A percentile compares a stretch with the other conserved stretches of the same genome.
Conservation (phyloP, 1,140 invertebrate genomes). For the Sycobia sp. region DNA sequence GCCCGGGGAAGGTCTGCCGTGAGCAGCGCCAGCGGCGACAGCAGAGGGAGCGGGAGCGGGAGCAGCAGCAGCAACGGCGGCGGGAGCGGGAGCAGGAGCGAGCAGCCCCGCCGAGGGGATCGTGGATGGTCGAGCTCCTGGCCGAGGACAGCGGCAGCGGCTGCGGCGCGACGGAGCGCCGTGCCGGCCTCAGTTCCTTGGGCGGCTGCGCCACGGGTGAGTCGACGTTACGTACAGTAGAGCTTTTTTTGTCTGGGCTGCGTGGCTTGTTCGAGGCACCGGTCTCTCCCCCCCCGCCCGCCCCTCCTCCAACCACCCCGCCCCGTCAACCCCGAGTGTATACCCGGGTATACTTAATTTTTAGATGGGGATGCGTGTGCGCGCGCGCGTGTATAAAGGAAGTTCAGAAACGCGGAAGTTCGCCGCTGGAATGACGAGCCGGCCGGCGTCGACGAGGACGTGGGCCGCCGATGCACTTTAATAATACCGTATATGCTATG, state of each 20-base stretch:
- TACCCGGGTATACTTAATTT: neutral
- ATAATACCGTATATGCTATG: too few species aligned
- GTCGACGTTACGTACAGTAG: neutral
- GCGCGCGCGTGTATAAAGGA: neutral
- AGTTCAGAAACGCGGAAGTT: too few species aligned
- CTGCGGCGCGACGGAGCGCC: neutral
- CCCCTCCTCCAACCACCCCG: neutral
- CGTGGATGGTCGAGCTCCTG: slow-evolving; percentile 6
- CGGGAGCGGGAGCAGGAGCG: neutral
- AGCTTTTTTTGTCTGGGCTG: too few species aligned
- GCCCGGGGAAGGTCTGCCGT: too few species aligned
- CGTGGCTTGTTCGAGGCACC: too few species aligned
- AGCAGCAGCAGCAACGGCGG: neutral
- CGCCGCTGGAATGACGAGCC: too few species aligned
- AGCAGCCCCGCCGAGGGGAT: neutral
- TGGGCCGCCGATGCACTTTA: too few species aligned
- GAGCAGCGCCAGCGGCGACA: too few species aligned
- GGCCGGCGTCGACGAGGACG: neutral
- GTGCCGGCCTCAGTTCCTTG: too few species aligned
- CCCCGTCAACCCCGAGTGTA: neutral
- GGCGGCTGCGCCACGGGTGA: slow-evolving; percentile 12
- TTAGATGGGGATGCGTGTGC: neutral
- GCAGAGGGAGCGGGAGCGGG: neutral
- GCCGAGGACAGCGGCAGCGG: neutral
- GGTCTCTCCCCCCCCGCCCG: too few species aligned